Percentiles rank a stretch among this genome's conserved stretches.
These are phyloP conservation scores for Rhincodon typus DNA, from an alignment of 2,797 vertebrate genomes.

Conservation along the genomic window DNA sequence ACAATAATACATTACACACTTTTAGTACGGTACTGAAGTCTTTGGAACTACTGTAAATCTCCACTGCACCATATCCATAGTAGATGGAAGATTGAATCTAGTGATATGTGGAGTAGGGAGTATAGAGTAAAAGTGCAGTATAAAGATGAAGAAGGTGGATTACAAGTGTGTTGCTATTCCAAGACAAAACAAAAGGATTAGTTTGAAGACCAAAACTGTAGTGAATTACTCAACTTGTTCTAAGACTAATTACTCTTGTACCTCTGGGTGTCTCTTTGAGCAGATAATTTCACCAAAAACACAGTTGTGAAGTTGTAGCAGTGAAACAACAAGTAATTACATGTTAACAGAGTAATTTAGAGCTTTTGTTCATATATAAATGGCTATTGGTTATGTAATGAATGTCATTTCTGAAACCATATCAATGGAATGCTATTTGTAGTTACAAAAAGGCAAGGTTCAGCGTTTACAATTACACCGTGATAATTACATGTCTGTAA, in stretches of 20 bases:
- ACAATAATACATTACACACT: no score
- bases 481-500: slow-evolving; percentile 12
- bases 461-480: slow-evolving; percentile 8
- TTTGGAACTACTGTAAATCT: not conserved
- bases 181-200: not conserved
- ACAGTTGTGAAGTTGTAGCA: not conserved
- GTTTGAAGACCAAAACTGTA: not conserved
- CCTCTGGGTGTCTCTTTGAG: slow-evolving; percentile 14
- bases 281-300: slow-evolving; percentile 17
- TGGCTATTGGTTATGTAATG: slow-evolving; percentile 9
- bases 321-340: slow-evolving; percentile 26
- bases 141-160: not conserved
- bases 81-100: not conserved
- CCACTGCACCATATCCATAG: no score
- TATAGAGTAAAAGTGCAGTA: not conserved
- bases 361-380: slow-evolving; percentile 2
- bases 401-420: slow-evolving; percentile 19
- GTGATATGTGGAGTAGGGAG: not conserved
- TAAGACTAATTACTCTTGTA: slow-evolving; percentile 12
- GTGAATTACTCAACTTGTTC: slow-evolving; percentile 9
- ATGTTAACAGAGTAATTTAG: slow-evolving; percentile 31
- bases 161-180: not conserved
- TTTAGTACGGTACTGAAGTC: not conserved
- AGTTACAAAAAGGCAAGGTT: slow-evolving; percentile 10
- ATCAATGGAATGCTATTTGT: not conserved